phyloP scores from a whole-genome alignment of 2,797 vertebrate genomes.

The Hyperoplus immaculatus region DNA sequence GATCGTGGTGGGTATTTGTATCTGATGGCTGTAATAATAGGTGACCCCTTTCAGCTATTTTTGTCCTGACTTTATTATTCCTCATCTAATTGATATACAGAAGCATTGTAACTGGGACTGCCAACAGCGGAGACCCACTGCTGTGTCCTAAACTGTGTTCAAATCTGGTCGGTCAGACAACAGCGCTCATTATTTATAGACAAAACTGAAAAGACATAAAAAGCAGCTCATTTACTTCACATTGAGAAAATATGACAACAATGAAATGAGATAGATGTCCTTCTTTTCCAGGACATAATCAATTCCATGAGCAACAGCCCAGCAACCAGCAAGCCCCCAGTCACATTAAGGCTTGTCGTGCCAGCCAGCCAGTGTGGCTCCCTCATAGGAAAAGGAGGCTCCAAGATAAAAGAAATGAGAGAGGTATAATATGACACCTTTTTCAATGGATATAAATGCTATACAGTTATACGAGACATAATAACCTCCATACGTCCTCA shows the following conservation, averaged over 20 bases:
- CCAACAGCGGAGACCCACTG: slow-evolving; percentile 23
- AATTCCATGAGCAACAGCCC: slow-evolving; percentile 99
- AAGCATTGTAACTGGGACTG: slow-evolving; percentile 21
- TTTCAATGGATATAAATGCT: not conserved
- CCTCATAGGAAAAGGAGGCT: slow-evolving; percentile 95
- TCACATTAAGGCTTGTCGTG: slow-evolving; percentile 93
- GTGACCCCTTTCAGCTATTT: not conserved
- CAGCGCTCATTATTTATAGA: not conserved
- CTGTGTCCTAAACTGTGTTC: slow-evolving; percentile 26
- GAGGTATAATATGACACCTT: slow-evolving; percentile 83
- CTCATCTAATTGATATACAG: slow-evolving; percentile 26
- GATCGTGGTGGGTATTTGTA: slow-evolving; percentile 6
- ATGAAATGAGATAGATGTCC: slow-evolving; percentile 11
- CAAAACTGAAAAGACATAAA: not conserved
- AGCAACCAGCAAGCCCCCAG: slow-evolving; percentile 95
- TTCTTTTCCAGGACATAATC: slow-evolving; percentile 91
- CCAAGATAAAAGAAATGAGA: slow-evolving; percentile 97
- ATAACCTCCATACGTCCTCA: too few relatives aligned
- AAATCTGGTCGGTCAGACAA: not conserved
- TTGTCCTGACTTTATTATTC: slow-evolving; percentile 28
- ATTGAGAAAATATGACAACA: not conserved
- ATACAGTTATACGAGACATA: not conserved
- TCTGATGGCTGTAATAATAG: not conserved
- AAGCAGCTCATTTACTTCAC: slow-evolving; percentile 1
- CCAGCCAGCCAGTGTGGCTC: slow-evolving; percentile 96